phyloP scores from a whole-genome alignment of 2,888 invertebrate genomes.

The Tillus elongatus region DNA sequence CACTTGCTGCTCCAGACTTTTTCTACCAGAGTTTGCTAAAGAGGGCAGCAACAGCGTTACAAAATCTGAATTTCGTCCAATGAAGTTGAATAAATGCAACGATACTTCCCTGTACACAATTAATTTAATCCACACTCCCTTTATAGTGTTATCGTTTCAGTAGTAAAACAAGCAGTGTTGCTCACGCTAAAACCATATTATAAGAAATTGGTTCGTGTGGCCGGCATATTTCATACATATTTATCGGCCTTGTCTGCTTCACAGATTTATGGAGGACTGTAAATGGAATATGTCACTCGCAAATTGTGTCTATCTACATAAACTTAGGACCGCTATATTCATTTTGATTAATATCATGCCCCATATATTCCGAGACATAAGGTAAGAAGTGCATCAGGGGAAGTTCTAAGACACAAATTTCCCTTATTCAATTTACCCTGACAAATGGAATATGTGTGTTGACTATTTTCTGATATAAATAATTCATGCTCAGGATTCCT shows the following conservation, averaged over 20 bases:
- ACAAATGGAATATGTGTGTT: not conserved
- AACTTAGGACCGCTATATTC: slow-evolving; percentile 24
- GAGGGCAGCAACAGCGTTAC: too few relatives aligned
- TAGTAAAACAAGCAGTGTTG: too few relatives aligned
- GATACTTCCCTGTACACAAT: too few relatives aligned
- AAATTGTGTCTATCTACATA: slow-evolving; percentile 34
- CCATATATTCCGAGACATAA: too few relatives aligned
- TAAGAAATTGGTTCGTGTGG: slow-evolving; percentile 21
- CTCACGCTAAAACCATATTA: slow-evolving; percentile 26
- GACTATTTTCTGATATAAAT: not conserved
- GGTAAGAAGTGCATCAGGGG: not conserved
- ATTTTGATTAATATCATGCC: slow-evolving; percentile 27
- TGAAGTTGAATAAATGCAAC: too few relatives aligned
- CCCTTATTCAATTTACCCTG: not conserved
- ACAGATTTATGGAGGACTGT: slow-evolving; percentile 32
- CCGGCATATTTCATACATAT: slow-evolving; percentile 36
- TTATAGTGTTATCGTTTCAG: too few relatives aligned
- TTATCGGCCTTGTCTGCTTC: slow-evolving; percentile 30
- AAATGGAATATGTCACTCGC: slow-evolving; percentile 35
- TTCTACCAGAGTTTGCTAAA: too few relatives aligned
- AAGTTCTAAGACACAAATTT: not conserved
- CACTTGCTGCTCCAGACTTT: too few relatives aligned
- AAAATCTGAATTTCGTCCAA: too few relatives aligned
- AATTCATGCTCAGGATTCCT: too few relatives aligned
- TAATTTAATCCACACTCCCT: too few relatives aligned